Percentiles rank a stretch among this genome's conserved stretches.
Evolutionary conservation across 1,140 invertebrate genomes (phyloP).

Genomic region (Lethocerus indicus): DNA sequence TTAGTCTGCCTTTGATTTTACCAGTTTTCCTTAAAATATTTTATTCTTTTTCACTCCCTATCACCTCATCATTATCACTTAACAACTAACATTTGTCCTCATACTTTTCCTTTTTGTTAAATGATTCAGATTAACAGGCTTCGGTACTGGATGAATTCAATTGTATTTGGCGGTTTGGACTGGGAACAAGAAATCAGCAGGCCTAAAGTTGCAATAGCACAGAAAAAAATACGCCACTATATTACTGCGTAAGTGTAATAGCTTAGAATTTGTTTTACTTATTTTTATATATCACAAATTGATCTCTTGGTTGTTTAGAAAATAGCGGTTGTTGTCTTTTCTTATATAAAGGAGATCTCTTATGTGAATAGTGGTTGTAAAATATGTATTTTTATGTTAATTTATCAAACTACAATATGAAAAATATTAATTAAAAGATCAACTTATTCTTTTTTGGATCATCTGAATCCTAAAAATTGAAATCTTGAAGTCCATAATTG

Average conservation of each 20-base stretch:
- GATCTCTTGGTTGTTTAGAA: too few species aligned
- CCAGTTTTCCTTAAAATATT: neutral
- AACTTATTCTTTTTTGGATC: too few species aligned
- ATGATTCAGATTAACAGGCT: constrained; percentile 11
- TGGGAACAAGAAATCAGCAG: neutral
- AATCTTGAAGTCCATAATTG: too few species aligned
- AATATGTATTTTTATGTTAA: too few species aligned
- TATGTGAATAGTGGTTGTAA: too few species aligned
- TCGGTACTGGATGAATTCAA: constrained; percentile 9
- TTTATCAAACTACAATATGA: too few species aligned
- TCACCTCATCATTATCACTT: neutral
- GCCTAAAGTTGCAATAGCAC: neutral
- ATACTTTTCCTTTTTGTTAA: constrained; percentile 1
- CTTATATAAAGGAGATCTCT: too few species aligned
- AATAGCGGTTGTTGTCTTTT: too few species aligned
- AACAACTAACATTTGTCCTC: neutral
- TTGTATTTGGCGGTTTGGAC: constrained; percentile 1
- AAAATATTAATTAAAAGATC: too few species aligned
- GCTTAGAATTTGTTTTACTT: too few species aligned
- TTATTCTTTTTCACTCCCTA: neutral
- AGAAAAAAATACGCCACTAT: neutral
- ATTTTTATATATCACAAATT: too few species aligned
- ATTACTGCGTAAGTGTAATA: neutral
- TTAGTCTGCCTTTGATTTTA: constrained; percentile 20
- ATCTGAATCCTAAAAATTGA: too few species aligned